Base-by-base conservation (phyloP, 2,113 vertebrate genomes). In the Capra hircus region DNA sequence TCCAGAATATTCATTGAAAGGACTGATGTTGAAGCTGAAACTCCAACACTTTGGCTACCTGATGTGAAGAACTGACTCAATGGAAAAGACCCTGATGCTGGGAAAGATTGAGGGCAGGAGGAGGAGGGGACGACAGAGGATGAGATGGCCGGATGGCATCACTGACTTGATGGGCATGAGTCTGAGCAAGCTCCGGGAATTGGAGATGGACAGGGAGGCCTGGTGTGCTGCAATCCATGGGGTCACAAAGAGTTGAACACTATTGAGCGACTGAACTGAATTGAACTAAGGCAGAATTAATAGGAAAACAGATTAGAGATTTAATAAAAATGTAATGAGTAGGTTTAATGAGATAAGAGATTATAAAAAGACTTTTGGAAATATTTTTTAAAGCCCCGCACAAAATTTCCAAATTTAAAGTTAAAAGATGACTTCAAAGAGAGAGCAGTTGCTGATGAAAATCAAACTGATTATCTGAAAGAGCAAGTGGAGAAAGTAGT, bases 241-340 rank as follows among this genome's bases (percentile, higher is more conserved):
- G 2, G 4, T 23, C 2, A 5, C 64, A 71, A 71, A 36, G 19
- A 71, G n/a, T 71, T 5, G 2, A 11, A 36, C 9, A 36, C 19
- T 2, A 40, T 0, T 36, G 67, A 23, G n/a, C 0, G 0, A 40
- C 67, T 71, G n/a, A 40, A 71, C n/a, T 71, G 2, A 11, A 71
- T 15, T 40, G 67, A 71, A 71, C 64, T 40, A 11, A 71, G n/a
- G 19, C n/a, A 71, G 67, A 71, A 74, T 48, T 33, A 81, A 50
- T 82, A 36, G 67, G 30, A 90, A 92, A 90, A 64, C 11, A 87
- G 57, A 33, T 12, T n/a, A 81, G 15, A 89, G 9, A 19, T 84
- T 92, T 93, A 85, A 81, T 53, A 30, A 80, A 92, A 92, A 67
- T 67, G 6, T 43, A 19, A 64, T 30, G 59, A 92, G 85, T 78